These are phyloP conservation scores for Metalampra italica DNA, from an alignment of 2,888 invertebrate species.

Conservation along the genomic window DNA sequence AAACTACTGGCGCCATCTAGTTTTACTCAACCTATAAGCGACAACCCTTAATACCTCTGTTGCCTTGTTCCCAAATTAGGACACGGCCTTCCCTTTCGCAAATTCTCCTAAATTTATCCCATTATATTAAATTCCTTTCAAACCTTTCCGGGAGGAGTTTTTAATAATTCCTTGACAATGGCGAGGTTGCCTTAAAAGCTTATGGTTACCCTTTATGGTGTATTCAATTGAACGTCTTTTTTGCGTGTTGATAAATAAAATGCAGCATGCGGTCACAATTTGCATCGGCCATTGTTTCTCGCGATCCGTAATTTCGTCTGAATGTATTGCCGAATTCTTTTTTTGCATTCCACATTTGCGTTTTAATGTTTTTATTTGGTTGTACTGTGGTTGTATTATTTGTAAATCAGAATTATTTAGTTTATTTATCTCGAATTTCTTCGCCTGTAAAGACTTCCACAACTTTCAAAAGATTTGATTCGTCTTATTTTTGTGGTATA, in stretches of 20 bases:
- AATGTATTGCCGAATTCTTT: constrained; percentile 44
- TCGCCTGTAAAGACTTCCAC: background rate
- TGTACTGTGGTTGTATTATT: constrained; percentile 1
- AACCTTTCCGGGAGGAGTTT: constrained; percentile 43
- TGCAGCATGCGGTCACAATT: constrained; percentile 51
- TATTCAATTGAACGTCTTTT: constrained; percentile 51
- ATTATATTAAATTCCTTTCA: constrained; percentile 15
- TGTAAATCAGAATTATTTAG: background rate
- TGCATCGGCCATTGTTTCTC: constrained; percentile 70
- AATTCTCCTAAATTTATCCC: background rate
- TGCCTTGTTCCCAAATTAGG: no score
- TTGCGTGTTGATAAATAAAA: constrained; percentile 56
- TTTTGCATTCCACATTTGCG: constrained; percentile 29
- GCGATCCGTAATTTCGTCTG: constrained; percentile 57
- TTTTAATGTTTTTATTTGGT: constrained; percentile 37
- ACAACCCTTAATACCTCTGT: no score
- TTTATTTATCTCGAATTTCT: background rate
- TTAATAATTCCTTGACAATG: constrained; percentile 52
- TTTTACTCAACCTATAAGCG: no score
- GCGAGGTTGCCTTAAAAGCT: constrained; percentile 46
- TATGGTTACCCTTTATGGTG: constrained; percentile 46
- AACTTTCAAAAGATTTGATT: background rate
- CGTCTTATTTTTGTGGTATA: no score
- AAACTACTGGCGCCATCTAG: no score
- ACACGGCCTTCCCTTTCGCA: background rate